phyloP scores from a whole-genome alignment of 2,797 vertebrate species.

The Sebastiscus albofasciatus region DNA sequence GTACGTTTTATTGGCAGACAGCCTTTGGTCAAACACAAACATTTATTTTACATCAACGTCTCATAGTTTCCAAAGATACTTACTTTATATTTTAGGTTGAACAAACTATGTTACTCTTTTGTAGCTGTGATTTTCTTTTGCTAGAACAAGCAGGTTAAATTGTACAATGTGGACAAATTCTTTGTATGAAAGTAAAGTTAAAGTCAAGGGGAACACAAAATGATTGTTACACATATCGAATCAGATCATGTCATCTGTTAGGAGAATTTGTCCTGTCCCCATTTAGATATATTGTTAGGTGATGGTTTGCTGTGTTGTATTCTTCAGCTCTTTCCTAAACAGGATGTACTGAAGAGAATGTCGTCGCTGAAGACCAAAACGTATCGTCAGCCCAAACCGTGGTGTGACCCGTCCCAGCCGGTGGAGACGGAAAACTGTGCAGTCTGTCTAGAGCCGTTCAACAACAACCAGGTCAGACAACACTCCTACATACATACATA shows the following conservation, averaged over 20 bases:
- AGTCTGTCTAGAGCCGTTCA: constrained; percentile 92
- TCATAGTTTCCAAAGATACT: neutral
- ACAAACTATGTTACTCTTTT: neutral
- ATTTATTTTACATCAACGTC: neutral
- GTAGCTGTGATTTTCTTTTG: neutral
- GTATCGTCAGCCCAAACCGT: constrained; percentile 82
- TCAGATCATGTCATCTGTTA: neutral
- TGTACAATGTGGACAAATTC: neutral
- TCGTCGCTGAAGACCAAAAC: constrained; percentile 87
- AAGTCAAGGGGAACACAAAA: neutral
- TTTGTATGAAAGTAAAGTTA: neutral
- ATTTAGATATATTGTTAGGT: neutral
- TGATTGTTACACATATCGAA: neutral
- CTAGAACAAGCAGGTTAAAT: neutral
- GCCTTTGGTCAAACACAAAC: neutral
- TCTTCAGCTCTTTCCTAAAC: constrained; percentile 86
- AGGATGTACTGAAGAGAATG: constrained; percentile 85
- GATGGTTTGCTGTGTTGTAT: neutral
- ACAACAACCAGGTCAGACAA: constrained; percentile 87
- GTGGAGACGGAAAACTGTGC: constrained; percentile 89
- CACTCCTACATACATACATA: neutral
- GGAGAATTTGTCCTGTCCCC: neutral
- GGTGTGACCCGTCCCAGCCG: constrained; percentile 66
- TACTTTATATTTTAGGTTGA: too few relatives aligned
- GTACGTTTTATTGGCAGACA: too few relatives aligned